Percentiles rank a stretch among this genome's conserved stretches.
Conservation (phyloP, 2,113 vertebrate species). For the Engystomops pustulosus region DNA sequence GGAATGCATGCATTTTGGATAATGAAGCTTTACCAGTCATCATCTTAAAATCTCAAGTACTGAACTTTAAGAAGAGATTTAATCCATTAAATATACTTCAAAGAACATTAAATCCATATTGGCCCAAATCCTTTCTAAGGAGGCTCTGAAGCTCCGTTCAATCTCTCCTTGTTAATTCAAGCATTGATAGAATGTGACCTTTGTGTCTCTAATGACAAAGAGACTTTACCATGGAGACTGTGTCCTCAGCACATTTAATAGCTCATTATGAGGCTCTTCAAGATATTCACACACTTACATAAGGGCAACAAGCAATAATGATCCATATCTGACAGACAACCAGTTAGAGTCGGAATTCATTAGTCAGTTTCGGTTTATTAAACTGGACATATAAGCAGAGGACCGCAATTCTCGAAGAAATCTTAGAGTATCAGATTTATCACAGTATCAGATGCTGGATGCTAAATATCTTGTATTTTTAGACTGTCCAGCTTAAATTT, state of each 20-base stretch:
- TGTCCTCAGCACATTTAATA: not conserved
- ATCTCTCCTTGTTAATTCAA: not conserved
- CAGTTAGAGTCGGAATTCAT: not conserved
- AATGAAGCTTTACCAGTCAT: not conserved
- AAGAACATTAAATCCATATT: not conserved
- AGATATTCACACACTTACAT: not conserved
- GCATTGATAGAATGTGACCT: conserved; percentile 3
- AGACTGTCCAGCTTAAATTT: too few relatives aligned
- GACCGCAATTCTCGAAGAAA: not conserved
- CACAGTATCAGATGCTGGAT: too few relatives aligned
- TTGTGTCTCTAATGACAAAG: conserved; percentile 1
- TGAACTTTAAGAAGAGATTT: not conserved
- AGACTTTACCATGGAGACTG: conserved; percentile 26
- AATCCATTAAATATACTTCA: not conserved
- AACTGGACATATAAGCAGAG: not conserved
- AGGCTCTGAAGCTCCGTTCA: not conserved
- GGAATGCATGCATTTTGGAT: not conserved
- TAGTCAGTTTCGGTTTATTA: not conserved
- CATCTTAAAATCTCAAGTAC: not conserved
- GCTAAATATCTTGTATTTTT: too few relatives aligned
- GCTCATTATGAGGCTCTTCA: conserved; percentile 18
- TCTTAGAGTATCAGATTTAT: too few relatives aligned
- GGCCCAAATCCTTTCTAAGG: not conserved
- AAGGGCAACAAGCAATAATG: not conserved
- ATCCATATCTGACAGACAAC: not conserved